Conservation (phyloP, 30 jellyfish, hydroid and myxozoan species). For the Cassiopea andromeda region DNA sequence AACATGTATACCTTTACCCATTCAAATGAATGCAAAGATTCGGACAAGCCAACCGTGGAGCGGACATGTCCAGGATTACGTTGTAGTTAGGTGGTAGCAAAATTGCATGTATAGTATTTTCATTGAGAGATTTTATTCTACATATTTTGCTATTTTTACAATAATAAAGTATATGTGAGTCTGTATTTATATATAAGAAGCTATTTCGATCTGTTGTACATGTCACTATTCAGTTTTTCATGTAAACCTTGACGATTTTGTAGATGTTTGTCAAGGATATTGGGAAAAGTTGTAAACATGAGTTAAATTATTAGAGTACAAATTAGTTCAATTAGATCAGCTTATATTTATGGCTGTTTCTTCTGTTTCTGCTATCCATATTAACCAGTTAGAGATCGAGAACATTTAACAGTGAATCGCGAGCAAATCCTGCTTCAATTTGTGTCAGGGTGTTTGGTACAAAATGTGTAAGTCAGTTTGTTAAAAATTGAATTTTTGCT, state of each 20-base stretch:
- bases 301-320: constrained; percentile 1
- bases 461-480: too few species aligned
- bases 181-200: constrained; percentile 23
- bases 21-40: constrained; percentile 38
- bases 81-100: constrained; percentile 37
- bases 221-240: neutral
- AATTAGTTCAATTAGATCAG: neutral
- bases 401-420: too few species aligned
- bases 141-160: neutral
- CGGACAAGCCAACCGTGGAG: constrained; percentile 54
- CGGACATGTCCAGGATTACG: constrained; percentile 50
- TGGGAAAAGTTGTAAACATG: neutral
- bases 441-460: too few species aligned
- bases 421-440: too few species aligned
- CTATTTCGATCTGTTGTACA: constrained; percentile 25
- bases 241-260: neutral
- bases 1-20: constrained; percentile 43
- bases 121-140: constrained; percentile 1
- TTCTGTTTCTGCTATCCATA: neutral
- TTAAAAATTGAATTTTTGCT: too few species aligned
- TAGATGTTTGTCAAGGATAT: neutral
- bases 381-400: too few species aligned
- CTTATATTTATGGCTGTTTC: neutral
- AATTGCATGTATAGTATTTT: neutral
- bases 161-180: neutral